These are phyloP conservation scores for Eupelmus urozonus DNA, from an alignment of 2,888 invertebrate genomes.

Conservation along the genomic window DNA sequence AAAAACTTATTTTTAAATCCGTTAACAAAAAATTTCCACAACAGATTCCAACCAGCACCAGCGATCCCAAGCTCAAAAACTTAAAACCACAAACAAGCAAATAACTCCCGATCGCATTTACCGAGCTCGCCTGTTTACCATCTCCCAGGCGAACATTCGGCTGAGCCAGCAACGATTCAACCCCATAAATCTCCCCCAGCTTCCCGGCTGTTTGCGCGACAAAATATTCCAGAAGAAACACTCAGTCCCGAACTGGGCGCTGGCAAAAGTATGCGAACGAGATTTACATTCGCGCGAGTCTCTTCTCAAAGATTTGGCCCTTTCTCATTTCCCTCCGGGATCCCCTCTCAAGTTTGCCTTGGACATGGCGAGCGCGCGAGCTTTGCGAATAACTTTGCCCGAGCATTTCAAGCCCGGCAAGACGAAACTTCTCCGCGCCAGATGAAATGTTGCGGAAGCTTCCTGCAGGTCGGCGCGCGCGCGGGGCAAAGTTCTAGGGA, in stretches of 20 bases:
- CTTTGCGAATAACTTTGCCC: slow-evolving; percentile 52
- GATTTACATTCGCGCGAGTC: slow-evolving; percentile 33
- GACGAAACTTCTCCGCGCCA: slow-evolving; percentile 32
- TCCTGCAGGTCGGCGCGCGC: not conserved
- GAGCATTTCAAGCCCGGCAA: slow-evolving; percentile 51
- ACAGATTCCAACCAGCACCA: too few species aligned
- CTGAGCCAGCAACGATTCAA: too few species aligned
- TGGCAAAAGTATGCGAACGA: not conserved
- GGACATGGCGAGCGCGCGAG: slow-evolving; percentile 30
- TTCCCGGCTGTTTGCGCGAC: not conserved
- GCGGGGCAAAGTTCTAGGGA: slow-evolving; percentile 27
- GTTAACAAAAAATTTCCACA: too few species aligned
- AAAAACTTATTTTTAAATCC: too few species aligned
- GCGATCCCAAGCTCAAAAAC: too few species aligned
- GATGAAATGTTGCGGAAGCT: slow-evolving; percentile 53
- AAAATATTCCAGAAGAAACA: slow-evolving; percentile 35
- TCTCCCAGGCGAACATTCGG: too few species aligned
- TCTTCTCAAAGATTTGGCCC: slow-evolving; percentile 15
- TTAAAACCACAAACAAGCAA: too few species aligned
- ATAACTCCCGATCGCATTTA: too few species aligned
- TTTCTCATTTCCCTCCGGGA: slow-evolving; percentile 11
- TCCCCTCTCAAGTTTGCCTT: slow-evolving; percentile 41
- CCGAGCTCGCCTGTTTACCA: too few species aligned
- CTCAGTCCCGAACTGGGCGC: slow-evolving; percentile 13
- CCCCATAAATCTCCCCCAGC: too few species aligned